These are phyloP conservation scores for Silurus glanis DNA, from an alignment of 2,113 vertebrate genomes.

Conservation along the genomic window DNA sequence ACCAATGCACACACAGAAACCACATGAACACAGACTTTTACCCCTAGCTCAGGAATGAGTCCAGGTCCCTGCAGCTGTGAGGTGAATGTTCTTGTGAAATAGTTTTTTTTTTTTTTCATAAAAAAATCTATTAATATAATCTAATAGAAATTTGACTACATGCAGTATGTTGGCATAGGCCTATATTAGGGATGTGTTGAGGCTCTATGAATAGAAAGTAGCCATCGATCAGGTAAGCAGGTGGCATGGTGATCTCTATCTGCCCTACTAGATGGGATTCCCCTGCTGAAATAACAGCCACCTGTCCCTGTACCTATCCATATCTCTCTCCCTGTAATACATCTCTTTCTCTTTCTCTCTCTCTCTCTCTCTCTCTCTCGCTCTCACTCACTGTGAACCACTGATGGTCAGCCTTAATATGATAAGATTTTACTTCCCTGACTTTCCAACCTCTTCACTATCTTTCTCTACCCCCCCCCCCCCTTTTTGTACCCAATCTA, in stretches of 20 bases:
- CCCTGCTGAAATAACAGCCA: conserved; percentile 59
- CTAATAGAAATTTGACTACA: background rate
- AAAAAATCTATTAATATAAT: background rate
- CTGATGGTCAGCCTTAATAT: conserved; percentile 57
- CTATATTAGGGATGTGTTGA: conserved; percentile 58
- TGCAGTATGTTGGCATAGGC: conserved; percentile 23
- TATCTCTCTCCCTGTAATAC: conserved; percentile 52
- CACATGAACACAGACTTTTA: background rate
- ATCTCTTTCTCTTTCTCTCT: conserved; percentile 41
- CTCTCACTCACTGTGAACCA: conserved; percentile 54
- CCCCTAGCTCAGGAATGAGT: background rate
- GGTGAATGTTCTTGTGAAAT: background rate
- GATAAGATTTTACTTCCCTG: conserved; percentile 41
- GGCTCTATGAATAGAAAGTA: conserved; percentile 42
- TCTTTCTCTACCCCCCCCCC: conserved; percentile 22
- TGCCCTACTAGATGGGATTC: conserved; percentile 57
- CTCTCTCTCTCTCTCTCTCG: conserved; percentile 57
- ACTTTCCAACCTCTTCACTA: conserved; percentile 17
- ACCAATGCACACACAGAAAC: background rate
- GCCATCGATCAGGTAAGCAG: conserved; percentile 50
- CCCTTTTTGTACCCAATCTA: conserved; percentile 30
- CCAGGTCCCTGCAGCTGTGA: background rate
- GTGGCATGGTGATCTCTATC: conserved; percentile 64
- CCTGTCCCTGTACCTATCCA: conserved; percentile 42
- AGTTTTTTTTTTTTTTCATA: too few relatives aligned